Conservation (phyloP, 2,888 invertebrate species). For the Cataglyphis cursor region DNA sequence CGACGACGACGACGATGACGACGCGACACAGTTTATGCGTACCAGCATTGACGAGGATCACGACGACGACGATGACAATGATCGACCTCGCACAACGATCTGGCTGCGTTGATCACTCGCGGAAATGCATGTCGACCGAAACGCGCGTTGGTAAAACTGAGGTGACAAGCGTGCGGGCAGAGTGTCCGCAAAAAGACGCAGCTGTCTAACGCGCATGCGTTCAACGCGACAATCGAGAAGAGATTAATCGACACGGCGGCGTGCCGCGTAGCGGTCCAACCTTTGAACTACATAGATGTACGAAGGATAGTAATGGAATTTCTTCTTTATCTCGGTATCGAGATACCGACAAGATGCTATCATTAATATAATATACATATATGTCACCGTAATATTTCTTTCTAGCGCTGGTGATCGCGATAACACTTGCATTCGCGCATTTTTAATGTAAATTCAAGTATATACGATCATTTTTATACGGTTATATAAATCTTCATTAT, state of each 20-base stretch:
- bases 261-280: not conserved
- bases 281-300: not conserved
- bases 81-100: constrained; percentile 57
- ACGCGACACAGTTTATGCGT: constrained; percentile 57
- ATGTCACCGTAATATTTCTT: too few species aligned
- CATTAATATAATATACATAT: too few species aligned
- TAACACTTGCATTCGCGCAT: too few species aligned
- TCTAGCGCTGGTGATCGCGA: too few species aligned
- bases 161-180: constrained; percentile 60
- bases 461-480: too few species aligned
- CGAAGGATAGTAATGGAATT: not conserved
- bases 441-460: too few species aligned
- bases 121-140: constrained; percentile 69
- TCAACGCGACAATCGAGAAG: not conserved
- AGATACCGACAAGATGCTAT: too few species aligned
- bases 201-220: constrained; percentile 70
- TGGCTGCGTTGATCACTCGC: constrained; percentile 60
- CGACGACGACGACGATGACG: constrained; percentile 11
- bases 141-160: constrained; percentile 78
- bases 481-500: too few species aligned
- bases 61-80: constrained; percentile 1
- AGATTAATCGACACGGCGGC: not conserved
- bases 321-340: not conserved
- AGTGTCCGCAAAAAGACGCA: constrained; percentile 60
- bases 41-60: constrained; percentile 55